Conservation (phyloP, 2,888 invertebrate genomes). For the Eucera pruinosa region DNA sequence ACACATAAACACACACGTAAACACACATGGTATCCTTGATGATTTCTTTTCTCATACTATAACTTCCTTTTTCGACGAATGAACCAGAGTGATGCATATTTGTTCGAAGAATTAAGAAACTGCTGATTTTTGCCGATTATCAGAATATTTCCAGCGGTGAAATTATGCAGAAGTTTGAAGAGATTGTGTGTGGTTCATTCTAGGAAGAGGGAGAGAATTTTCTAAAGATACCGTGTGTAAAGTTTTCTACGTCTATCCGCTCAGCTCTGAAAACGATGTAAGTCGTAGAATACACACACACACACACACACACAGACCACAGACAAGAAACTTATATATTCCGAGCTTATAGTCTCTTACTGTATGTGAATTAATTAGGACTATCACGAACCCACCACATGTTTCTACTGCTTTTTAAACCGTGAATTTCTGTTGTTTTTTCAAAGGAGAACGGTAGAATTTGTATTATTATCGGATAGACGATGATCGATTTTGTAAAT, state of each 20-base stretch:
- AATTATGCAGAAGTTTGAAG: too few relatives aligned
- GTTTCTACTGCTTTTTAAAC: constrained; percentile 51
- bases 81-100: neutral
- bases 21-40: constrained; percentile 9
- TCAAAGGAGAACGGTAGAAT: neutral
- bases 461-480: constrained; percentile 6
- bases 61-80: neutral
- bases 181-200: too few relatives aligned
- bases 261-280: constrained; percentile 32
- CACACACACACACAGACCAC: constrained; percentile 4
- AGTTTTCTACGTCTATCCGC: constrained; percentile 12
- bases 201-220: neutral
- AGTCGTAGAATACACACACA: neutral
- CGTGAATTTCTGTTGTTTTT: constrained; percentile 14
- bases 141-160: too few relatives aligned
- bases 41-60: constrained; percentile 3
- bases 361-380: constrained; percentile 25
- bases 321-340: constrained; percentile 38
- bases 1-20: too few relatives aligned
- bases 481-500: constrained; percentile 46
- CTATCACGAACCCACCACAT: constrained; percentile 30
- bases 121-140: too few relatives aligned
- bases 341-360: constrained; percentile 57
- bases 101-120: too few relatives aligned
- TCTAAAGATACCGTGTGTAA: neutral